Evolutionary conservation across 1,140 invertebrate genomes (phyloP).

Genomic region (Drepana arcuata): DNA sequence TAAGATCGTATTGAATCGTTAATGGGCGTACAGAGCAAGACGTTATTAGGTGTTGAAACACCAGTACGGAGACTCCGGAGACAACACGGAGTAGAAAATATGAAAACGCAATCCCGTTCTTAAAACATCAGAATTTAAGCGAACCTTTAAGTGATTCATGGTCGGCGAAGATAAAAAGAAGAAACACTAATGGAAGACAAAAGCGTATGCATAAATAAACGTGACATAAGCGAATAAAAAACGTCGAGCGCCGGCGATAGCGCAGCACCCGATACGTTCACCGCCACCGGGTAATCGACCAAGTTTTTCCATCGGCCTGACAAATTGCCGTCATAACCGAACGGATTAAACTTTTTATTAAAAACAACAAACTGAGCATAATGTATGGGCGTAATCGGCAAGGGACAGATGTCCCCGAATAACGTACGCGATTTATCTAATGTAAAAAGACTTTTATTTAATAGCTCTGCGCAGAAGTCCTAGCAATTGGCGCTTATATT

Average conservation of each 20-base stretch:
- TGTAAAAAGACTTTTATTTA: conserved; percentile 70
- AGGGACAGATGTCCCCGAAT: conserved; percentile 66
- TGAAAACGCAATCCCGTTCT: conserved; percentile 28
- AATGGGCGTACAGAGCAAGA: conserved; percentile 45
- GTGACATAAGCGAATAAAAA: conserved; percentile 53
- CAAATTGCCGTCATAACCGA: conserved; percentile 68
- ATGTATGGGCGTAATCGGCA: conserved; percentile 65
- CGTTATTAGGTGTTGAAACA: conserved; percentile 54
- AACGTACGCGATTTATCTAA: conserved; percentile 66
- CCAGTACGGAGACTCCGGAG: conserved; percentile 46
- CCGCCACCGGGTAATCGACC: conserved; percentile 53
- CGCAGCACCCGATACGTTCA: conserved; percentile 32
- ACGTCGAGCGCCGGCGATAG: conserved; percentile 33
- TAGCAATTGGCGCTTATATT: conserved; percentile 56
- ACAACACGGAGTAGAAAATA: too few species aligned
- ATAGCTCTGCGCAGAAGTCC: conserved; percentile 57
- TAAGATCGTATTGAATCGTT: conserved; percentile 62
- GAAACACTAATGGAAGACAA: conserved; percentile 56
- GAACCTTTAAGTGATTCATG: conserved; percentile 42
- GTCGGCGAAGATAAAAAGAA: conserved; percentile 32
- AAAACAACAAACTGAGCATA: conserved; percentile 70
- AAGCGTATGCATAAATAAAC: conserved; percentile 60
- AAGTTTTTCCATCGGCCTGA: conserved; percentile 67
- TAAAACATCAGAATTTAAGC: conserved; percentile 30
- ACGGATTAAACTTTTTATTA: conserved; percentile 72